Evolutionary conservation across 2,797 vertebrate species (phyloP), one percentile per base, ranked within the genome.

Genomic region (Lagorchestes hirsutus): DNA sequence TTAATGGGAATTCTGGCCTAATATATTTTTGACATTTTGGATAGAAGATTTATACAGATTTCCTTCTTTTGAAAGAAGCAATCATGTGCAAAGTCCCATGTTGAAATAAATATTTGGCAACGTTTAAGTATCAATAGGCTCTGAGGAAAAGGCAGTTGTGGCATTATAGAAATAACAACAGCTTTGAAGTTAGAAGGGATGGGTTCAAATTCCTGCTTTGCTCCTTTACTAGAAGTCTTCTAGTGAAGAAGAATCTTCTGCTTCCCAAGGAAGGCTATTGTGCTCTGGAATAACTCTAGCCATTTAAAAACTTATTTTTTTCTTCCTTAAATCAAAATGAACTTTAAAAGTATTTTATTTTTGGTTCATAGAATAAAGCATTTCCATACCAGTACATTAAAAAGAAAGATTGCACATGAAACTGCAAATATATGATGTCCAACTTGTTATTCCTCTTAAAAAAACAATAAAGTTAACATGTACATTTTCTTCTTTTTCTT

Each of bases 61-160:
- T 22, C 67, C n/a, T 24, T 22, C 5, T 96, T 91, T 90, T 95
- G 92, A 56, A 94, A 97, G 92, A 95, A 96, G 92, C 96, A 74
- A 93, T 67, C 93, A 94, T 11, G 31, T 67, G 57, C 31, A 74
- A 93, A 93, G 31, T 46, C 31, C 50, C 96, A 56, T 54, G 54
- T 92, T 67, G 56, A 92, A 96, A 95, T 87, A 90, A 95, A 96
- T 92, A 91, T 54, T 62, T 96, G 95, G 46, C 90, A 90, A 94
- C 67, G 24, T 87, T 95, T 93, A 93, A 96, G 55, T 91, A 18
- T 67, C 94, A 96, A 95, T 95, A 94, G 93, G 94, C 96, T 96
- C 94, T 6, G 67, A 95, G 96, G 91, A 96, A 95, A 50, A 93
- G 55, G 90, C 58, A 67, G 14, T n/a, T 74, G 34, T 74, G 14